A percentile compares a stretch with the other conserved stretches of the same genome.
Conservation (phyloP, 2,113 vertebrate genomes). For the Corynorhinus townsendii region DNA sequence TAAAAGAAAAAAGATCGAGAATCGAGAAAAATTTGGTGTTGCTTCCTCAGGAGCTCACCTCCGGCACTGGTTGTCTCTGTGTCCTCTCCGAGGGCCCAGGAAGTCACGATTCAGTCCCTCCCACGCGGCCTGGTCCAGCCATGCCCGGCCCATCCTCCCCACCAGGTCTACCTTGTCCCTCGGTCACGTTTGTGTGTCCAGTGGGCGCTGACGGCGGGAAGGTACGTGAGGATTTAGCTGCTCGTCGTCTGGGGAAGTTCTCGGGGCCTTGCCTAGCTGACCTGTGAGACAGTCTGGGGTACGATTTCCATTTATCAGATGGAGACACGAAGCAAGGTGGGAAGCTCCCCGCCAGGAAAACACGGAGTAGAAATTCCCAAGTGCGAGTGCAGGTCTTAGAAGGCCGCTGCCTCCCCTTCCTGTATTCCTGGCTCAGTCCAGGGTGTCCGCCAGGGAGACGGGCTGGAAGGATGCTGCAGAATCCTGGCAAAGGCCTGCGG, state of each 20-base stretch:
- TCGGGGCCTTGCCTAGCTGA: no score
- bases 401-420: neutral
- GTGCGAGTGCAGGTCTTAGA: neutral
- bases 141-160: neutral
- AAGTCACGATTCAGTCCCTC: no score
- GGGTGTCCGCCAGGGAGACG: neutral
- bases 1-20: neutral
- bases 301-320: neutral
- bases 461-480: neutral
- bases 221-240: neutral
- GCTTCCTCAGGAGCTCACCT: neutral
- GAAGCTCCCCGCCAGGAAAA: neutral
- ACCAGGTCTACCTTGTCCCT: fast-evolving
- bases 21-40: neutral
- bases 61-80: neutral
- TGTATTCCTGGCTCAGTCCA: neutral
- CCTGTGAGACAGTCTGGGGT: neutral
- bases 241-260: neutral
- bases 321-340: neutral
- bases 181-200: neutral
- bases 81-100: neutral
- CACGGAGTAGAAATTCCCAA: neutral
- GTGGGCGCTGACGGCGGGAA: neutral
- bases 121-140: no score
- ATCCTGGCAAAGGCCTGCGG: neutral